Percentiles rank a stretch among this genome's conserved stretches.
Evolutionary conservation across 2,113 vertebrate genomes (phyloP).

Genomic region (Nothoprocta pentlandii): DNA sequence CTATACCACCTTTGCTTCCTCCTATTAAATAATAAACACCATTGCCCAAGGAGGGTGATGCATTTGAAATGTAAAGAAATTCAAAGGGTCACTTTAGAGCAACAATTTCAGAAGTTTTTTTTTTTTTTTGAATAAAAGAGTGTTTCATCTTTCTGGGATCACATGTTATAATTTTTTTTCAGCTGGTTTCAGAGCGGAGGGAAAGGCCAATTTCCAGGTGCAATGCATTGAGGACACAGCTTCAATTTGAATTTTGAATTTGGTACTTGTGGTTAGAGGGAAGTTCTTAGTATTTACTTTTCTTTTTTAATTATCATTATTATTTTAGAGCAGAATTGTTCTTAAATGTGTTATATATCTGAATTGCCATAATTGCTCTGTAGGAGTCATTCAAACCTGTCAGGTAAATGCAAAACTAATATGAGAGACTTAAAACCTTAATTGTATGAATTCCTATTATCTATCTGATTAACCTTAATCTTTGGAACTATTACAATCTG

Average conservation of each 20-base stretch:
- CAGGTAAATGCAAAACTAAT: not conserved
- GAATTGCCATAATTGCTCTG: conserved; percentile 3
- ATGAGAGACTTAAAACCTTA: not conserved
- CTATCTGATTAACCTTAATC: not conserved
- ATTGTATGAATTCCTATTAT: not conserved
- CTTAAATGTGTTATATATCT: not conserved
- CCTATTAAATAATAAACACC: conserved; percentile 21
- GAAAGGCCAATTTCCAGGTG: not conserved
- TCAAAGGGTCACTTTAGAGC: not conserved
- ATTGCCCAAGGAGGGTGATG: not conserved
- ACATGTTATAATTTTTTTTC: conserved; percentile 9
- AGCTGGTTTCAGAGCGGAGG: not conserved
- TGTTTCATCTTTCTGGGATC: not conserved
- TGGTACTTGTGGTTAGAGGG: not conserved
- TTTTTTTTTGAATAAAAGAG: not conserved
- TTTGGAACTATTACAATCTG: not conserved
- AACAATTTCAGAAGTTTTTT: not conserved
- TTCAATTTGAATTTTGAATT: not conserved
- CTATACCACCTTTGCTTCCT: conserved; percentile 5
- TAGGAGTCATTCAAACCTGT: not conserved
- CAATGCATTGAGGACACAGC: not conserved
- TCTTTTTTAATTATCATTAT: not conserved
- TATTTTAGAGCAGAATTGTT: not conserved
- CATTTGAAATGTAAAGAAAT: conserved; percentile 11
- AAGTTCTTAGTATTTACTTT: conserved; percentile 29